Percentiles rank a stretch among this genome's conserved stretches.
Evolutionary conservation across 2,113 vertebrate species (phyloP).

Genomic region (Progne subis): DNA sequence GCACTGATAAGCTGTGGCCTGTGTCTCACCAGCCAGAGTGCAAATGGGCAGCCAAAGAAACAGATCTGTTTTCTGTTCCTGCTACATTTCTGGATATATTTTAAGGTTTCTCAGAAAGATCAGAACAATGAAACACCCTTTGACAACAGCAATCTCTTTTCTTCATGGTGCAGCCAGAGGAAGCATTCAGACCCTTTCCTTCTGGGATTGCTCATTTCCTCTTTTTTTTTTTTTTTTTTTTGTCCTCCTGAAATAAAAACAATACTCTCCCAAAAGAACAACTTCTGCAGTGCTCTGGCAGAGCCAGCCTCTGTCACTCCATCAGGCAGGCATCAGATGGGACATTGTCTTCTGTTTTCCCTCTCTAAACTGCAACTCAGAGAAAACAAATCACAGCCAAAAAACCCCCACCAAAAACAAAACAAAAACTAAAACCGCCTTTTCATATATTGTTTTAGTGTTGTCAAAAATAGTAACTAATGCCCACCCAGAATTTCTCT

Average conservation of each 20-base stretch:
- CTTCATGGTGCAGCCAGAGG: neutral
- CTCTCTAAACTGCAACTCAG: neutral
- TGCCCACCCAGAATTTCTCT: neutral
- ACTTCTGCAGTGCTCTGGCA: neutral
- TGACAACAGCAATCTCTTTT: slow-evolving; percentile 16
- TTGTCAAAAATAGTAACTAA: slow-evolving; percentile 3
- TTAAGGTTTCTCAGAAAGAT: slow-evolving; percentile 24
- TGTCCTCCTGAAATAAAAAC: neutral
- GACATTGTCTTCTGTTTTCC: neutral
- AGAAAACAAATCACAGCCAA: neutral
- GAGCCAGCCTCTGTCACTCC: neutral
- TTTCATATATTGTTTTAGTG: neutral
- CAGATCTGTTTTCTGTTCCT: neutral
- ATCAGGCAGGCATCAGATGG: neutral
- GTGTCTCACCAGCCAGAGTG: neutral
- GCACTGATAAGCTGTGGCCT: neutral
- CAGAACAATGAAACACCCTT: neutral
- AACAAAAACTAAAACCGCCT: neutral
- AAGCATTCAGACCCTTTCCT: slow-evolving; percentile 28
- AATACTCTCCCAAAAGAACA: neutral
- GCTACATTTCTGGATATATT: neutral
- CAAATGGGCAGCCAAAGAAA: neutral
- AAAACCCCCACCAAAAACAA: neutral
- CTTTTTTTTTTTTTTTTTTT: neutral
- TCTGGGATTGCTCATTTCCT: slow-evolving; percentile 46